A percentile compares a stretch with the other conserved stretches of the same genome.
phyloP scores from a whole-genome alignment of 2,113 vertebrate species.

The Fulmarus glacialis region DNA sequence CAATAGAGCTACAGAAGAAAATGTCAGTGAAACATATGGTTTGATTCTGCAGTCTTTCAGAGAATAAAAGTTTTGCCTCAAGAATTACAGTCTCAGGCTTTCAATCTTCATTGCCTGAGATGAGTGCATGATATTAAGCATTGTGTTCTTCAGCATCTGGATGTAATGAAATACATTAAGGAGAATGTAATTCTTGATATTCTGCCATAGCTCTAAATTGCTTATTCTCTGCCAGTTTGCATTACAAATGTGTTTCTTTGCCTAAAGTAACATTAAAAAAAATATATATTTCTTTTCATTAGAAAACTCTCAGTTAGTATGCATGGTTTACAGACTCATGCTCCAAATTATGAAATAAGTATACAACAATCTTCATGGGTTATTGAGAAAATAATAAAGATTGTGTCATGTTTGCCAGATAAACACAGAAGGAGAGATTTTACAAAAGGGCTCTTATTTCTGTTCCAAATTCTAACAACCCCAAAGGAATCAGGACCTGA shows the following conservation, averaged over 20 bases:
- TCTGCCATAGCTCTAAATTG: constrained; percentile 56
- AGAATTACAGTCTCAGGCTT: constrained; percentile 21
- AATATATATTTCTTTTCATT: neutral
- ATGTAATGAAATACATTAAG: constrained; percentile 55
- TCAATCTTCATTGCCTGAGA: constrained; percentile 38
- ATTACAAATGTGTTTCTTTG: constrained; percentile 60
- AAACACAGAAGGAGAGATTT: constrained; percentile 12
- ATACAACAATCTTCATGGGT: neutral
- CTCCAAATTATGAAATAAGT: constrained; percentile 25
- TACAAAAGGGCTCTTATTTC: constrained; percentile 25
- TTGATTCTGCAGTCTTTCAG: constrained; percentile 9
- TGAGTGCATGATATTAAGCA: constrained; percentile 36
- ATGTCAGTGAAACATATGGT: constrained; percentile 3
- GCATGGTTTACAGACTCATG: neutral
- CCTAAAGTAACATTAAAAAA: constrained; percentile 50
- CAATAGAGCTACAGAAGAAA: neutral
- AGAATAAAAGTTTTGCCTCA: constrained; percentile 30
- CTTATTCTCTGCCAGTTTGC: constrained; percentile 33
- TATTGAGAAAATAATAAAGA: neutral
- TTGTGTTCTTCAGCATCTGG: constrained; percentile 47
- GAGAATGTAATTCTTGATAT: constrained; percentile 37
- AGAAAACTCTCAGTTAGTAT: neutral
- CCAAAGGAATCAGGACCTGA: constrained; percentile 22
- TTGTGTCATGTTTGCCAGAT: neutral
- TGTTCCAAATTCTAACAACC: constrained; percentile 24